These are phyloP conservation scores for Artibeus lituratus DNA, from an alignment of 2,797 vertebrate species.

Conservation along the genomic window DNA sequence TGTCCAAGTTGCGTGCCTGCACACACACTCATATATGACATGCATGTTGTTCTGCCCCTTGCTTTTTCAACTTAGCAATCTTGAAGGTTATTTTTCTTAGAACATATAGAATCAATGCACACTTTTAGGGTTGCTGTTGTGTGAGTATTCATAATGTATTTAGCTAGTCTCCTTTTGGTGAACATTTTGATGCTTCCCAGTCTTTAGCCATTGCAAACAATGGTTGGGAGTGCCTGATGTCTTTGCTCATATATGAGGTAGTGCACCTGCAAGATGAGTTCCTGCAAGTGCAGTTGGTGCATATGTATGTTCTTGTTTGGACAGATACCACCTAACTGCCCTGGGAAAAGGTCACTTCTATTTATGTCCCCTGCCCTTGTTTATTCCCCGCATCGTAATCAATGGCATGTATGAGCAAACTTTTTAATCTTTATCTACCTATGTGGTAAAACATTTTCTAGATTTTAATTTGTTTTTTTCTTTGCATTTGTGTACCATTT, in stretches of 20 bases:
- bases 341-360: not conserved
- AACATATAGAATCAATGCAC: not conserved
- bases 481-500: not conserved
- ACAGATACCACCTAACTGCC: not conserved
- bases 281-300: not conserved
- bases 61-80: not conserved
- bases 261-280: not conserved
- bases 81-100: not conserved
- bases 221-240: too few relatives aligned
- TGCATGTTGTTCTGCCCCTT: fast-evolving
- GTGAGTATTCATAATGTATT: not conserved
- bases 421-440: not conserved
- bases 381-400: not conserved
- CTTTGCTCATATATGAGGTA: not conserved
- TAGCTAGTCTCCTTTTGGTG: not conserved
- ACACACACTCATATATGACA: too few relatives aligned
- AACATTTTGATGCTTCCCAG: not conserved
- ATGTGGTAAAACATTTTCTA: not conserved
- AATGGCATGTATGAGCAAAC: not conserved
- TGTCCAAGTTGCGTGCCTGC: fast-evolving
- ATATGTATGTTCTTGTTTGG: not conserved
- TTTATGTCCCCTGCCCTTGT: not conserved
- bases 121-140: not conserved
- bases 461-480: not conserved
- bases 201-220: too few relatives aligned